Base-by-base conservation (phyloP, 2,113 vertebrate species). In the Anseranas semipalmata region DNA sequence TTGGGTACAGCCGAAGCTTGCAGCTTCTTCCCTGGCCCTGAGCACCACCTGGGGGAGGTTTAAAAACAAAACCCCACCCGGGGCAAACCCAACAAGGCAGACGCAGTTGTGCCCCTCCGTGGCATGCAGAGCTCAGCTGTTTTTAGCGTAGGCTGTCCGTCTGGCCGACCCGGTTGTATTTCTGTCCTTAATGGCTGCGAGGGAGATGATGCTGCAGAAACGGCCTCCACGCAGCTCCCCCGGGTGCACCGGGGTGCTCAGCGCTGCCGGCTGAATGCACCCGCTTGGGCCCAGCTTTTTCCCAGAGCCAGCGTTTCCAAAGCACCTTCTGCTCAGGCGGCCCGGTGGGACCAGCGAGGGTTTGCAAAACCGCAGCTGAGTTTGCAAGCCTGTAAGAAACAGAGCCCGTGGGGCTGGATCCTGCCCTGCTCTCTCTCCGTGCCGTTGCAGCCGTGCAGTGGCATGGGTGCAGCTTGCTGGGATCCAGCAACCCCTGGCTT, bases 1-100 rank as follows among this genome's bases (percentile, higher is more conserved):
- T 32, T 2, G 1, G 32, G 33, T 18, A 17, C 15, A n/a, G 77
- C 27, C 2, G 0, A 15, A 28, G 55, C 62, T 35, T 3, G 0
- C 6, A 3, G 25, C 24, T 52, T 52, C 50, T 25, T 22, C 24
- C 1, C 33, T 2, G 11, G 9, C 39, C 2, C 50, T 3, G 13
- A 52, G 50, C 50, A 52, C 14, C 50, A 52, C 24, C 50, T 52
- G 50, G 0, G 16, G 46, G 62, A 27, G 30, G 48, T 52, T 67
- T 60, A 39, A 60, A 58, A 6, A 28, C 37, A 45, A 53, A 77
- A 77, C 5, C 33, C 35, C 43, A 46, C 43, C 30, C 7, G 53
- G n/a, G 39, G 4, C 20, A 56, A 89, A 56, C 35, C 33, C 4
- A 39, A 58, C 43, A 1, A 8, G 41, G 52, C 33, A 4, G 39